phyloP scores from a whole-genome alignment of 2,888 invertebrate genomes.

The Phoenoteleia sp. region DNA sequence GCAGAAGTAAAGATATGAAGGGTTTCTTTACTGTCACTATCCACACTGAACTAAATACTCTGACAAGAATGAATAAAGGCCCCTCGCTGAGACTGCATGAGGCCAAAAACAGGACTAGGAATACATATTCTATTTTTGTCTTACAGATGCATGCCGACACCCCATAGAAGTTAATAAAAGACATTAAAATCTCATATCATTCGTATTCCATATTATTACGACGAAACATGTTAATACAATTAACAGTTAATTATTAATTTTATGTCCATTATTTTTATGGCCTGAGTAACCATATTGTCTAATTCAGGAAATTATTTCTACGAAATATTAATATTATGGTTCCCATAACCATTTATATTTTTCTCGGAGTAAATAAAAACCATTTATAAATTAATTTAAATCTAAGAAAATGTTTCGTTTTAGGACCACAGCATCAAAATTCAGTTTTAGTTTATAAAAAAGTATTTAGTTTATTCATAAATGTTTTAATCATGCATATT shows the following conservation, averaged over 20 bases:
- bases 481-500: background rate
- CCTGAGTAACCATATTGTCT: too few relatives aligned
- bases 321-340: too few relatives aligned
- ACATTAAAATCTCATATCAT: background rate
- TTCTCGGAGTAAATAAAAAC: too few relatives aligned
- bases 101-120: constrained; percentile 65
- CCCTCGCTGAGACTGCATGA: constrained; percentile 68
- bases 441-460: constrained; percentile 25
- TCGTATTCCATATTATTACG: too few relatives aligned
- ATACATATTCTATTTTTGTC: constrained; percentile 63
- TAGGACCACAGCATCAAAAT: background rate
- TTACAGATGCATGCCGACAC: constrained; percentile 53
- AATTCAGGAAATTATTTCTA: too few relatives aligned
- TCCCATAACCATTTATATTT: too few relatives aligned
- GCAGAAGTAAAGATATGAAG: background rate
- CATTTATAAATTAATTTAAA: too few relatives aligned
- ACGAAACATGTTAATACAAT: too few relatives aligned
- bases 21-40: constrained; percentile 7
- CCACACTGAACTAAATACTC: constrained; percentile 37
- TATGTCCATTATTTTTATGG: too few relatives aligned
- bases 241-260: too few relatives aligned
- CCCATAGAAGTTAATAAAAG: constrained; percentile 36
- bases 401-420: background rate
- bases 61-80: constrained; percentile 46
- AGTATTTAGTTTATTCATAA: constrained; percentile 29